A percentile compares a stretch with the other conserved stretches of the same genome.
Conservation (phyloP, 2,113 vertebrate genomes). For the Gymnogyps californianus region DNA sequence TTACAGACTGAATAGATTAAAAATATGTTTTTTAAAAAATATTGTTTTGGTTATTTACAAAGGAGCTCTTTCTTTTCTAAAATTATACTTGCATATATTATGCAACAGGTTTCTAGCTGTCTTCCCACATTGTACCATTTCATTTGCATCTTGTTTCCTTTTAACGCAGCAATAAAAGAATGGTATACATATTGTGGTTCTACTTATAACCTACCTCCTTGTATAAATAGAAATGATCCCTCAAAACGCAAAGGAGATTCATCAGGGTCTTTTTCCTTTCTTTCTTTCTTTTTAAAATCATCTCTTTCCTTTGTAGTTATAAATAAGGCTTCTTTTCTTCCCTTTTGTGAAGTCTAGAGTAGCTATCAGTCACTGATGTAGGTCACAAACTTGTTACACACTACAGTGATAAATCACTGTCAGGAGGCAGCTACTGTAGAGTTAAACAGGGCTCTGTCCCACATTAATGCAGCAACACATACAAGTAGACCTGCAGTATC, state of each 20-base stretch:
- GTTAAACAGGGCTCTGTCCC: not conserved
- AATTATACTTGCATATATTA: not conserved
- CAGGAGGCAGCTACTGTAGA: not conserved
- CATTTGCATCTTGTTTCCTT: not conserved
- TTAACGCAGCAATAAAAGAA: not conserved
- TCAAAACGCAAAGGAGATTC: not conserved
- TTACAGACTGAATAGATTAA: not conserved
- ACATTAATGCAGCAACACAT: not conserved
- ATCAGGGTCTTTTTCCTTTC: not conserved
- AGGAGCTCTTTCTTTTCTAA: not conserved
- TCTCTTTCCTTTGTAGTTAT: conserved; percentile 8
- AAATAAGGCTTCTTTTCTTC: conserved; percentile 13
- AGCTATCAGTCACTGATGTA: conserved; percentile 38
- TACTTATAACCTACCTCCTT: not conserved
- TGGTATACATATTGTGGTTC: not conserved
- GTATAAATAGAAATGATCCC: conserved; percentile 2
- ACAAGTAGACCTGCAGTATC: not conserved
- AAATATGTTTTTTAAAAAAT: not conserved
- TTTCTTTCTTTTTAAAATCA: not conserved
- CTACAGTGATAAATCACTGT: conserved; percentile 35
- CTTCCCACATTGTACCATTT: not conserved
- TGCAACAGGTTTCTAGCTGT: not conserved
- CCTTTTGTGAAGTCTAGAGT: not conserved
- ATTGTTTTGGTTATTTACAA: not conserved
- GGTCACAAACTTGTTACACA: conserved; percentile 12